A percentile compares a stretch with the other conserved stretches of the same genome.
Conservation (phyloP, 2,797 vertebrate genomes). For the Galago senegalensis region DNA sequence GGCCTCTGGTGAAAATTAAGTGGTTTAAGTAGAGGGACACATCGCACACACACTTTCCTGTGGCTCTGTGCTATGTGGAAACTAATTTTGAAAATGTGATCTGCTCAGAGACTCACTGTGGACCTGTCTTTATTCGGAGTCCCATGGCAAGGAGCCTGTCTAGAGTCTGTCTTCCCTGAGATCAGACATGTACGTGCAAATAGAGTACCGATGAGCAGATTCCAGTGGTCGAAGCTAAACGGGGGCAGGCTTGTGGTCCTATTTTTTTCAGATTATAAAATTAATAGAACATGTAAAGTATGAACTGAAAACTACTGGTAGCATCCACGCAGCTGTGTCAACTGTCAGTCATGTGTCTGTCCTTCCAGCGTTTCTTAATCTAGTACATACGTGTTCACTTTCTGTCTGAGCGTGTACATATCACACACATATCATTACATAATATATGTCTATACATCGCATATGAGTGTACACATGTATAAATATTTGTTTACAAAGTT, state of each 20-base stretch:
- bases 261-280: not conserved
- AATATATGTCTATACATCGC: not conserved
- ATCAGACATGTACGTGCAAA: fast-evolving
- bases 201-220: not conserved
- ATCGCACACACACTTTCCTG: fast-evolving
- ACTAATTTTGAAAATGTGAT: fast-evolving
- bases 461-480: fast-evolving
- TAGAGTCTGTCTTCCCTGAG: fast-evolving
- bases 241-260: fast-evolving
- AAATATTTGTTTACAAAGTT: not conserved
- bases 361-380: not conserved
- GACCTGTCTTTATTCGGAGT: not conserved
- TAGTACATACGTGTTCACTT: too few species aligned
- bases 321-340: fast-evolving
- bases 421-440: not conserved
- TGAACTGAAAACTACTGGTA: not conserved
- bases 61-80: fast-evolving
- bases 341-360: fast-evolving
- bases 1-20: too few species aligned
- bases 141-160: fast-evolving
- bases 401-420: too few species aligned
- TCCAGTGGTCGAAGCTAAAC: fast-evolving
- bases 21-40: not conserved
- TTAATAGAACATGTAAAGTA: not conserved
- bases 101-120: fast-evolving